These are phyloP conservation scores for Nomada fucata DNA, from an alignment of 2,888 invertebrate species.

Conservation along the genomic window DNA sequence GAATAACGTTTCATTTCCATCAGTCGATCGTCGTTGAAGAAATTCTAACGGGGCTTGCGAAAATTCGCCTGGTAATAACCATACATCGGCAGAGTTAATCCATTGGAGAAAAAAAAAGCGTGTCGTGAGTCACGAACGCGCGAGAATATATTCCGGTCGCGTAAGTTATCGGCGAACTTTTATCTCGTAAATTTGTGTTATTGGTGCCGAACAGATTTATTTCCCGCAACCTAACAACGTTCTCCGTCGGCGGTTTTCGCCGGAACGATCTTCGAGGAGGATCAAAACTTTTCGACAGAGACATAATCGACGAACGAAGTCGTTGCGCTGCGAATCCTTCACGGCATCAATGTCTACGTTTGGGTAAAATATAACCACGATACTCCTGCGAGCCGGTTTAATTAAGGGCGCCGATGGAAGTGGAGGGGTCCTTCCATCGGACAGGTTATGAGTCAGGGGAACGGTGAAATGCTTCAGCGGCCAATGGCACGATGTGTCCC, in stretches of 20 bases:
- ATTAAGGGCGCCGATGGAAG: conserved; percentile 69
- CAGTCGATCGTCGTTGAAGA: too few species aligned
- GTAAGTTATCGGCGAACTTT: conserved; percentile 30
- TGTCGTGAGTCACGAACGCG: conserved; percentile 19
- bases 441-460: conserved; percentile 67
- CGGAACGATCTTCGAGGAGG: conserved; percentile 15
- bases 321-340: conserved; percentile 27
- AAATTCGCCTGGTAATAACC: conserved; percentile 20
- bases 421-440: conserved; percentile 51
- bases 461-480: conserved; percentile 64
- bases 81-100: conserved; percentile 35
- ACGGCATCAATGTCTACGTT: conserved; percentile 30
- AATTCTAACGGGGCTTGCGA: not conserved
- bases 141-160: conserved; percentile 27
- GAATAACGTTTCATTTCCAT: too few species aligned
- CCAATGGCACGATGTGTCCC: conserved; percentile 59
- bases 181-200: conserved; percentile 13
- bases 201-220: conserved; percentile 21
- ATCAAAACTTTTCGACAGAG: conserved; percentile 16
- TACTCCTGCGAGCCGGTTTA: conserved; percentile 64
- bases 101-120: conserved; percentile 1
- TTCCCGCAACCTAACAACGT: conserved; percentile 5
- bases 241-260: not conserved
- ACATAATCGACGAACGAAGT: conserved; percentile 24
- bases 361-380: conserved; percentile 31